phyloP scores from a whole-genome alignment of 64 coral and sea anemone genomes.

The Actinia equina region DNA sequence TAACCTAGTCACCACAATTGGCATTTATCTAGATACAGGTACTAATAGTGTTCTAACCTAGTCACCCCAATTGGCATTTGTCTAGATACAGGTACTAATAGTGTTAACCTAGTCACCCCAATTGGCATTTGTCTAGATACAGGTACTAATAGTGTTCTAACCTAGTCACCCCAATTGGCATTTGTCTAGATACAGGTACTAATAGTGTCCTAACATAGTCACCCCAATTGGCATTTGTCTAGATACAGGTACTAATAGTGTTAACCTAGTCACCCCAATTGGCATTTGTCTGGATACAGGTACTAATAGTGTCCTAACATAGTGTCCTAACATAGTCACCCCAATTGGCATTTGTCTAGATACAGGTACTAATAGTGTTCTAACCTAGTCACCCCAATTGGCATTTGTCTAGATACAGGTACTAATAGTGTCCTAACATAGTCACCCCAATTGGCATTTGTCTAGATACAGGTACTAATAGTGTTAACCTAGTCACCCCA shows the following conservation, averaged over 20 bases:
- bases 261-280: slow-evolving; percentile 32
- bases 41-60: too few relatives aligned
- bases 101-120: slow-evolving; percentile 28
- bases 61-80: too few relatives aligned
- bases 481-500: background rate
- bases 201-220: background rate
- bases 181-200: background rate
- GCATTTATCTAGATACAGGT: too few relatives aligned
- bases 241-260: too few relatives aligned
- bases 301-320: background rate
- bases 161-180: too few relatives aligned
- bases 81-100: too few relatives aligned
- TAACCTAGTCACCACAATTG: too few relatives aligned
- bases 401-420: background rate
- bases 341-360: background rate
- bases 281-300: slow-evolving; percentile 30
- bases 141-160: background rate
- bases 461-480: too few relatives aligned
- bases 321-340: too few relatives aligned
- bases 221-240: too few relatives aligned
- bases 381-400: background rate
- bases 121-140: slow-evolving; percentile 40
- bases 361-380: background rate
- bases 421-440: too few relatives aligned
- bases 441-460: too few relatives aligned